Evolutionary conservation across 1,140 invertebrate species (phyloP).

Genomic region (Drosophila aff.): DNA sequence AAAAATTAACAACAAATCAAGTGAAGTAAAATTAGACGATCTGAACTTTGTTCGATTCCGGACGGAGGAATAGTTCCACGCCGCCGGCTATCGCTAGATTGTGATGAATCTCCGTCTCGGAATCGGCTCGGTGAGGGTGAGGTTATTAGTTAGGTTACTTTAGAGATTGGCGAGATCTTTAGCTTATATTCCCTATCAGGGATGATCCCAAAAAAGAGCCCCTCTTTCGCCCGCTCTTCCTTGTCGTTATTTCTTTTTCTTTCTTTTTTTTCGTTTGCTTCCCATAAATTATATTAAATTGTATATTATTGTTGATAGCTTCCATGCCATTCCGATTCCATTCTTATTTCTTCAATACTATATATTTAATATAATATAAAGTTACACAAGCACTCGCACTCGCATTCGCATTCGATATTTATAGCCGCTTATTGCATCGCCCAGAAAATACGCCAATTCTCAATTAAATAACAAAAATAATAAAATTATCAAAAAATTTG

Average conservation of each 20-base stretch:
- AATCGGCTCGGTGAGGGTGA: slow-evolving; percentile 36
- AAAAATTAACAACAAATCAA: slow-evolving; percentile 63
- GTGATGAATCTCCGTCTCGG: slow-evolving; percentile 38
- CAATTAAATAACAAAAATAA: slow-evolving; percentile 73
- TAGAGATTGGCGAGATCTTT: slow-evolving; percentile 18
- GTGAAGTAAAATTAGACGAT: slow-evolving; percentile 50
- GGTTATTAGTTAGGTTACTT: slow-evolving; percentile 39
- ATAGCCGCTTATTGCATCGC: slow-evolving; percentile 80
- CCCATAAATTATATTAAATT: slow-evolving; percentile 32
- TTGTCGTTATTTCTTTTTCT: not conserved
- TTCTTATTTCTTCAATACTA: slow-evolving; percentile 20
- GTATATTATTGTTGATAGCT: slow-evolving; percentile 30
- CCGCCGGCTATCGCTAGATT: slow-evolving; percentile 4
- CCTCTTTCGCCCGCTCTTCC: slow-evolving; percentile 8
- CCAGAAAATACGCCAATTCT: slow-evolving; percentile 50
- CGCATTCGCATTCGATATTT: slow-evolving; percentile 72
- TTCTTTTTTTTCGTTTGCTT: not conserved
- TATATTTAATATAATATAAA: slow-evolving; percentile 30
- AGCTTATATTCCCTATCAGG: slow-evolving; percentile 14
- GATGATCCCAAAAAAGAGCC: slow-evolving; percentile 3
- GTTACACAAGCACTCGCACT: slow-evolving; percentile 59
- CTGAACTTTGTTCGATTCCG: slow-evolving; percentile 65
- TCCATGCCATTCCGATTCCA: slow-evolving; percentile 20
- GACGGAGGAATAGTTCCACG: slow-evolving; percentile 55
- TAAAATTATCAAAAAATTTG: slow-evolving; percentile 81